Evolutionary conservation across 2,113 vertebrate species (phyloP), one percentile per base, ranked within the genome.

Genomic region (Syngnathus scovelli): DNA sequence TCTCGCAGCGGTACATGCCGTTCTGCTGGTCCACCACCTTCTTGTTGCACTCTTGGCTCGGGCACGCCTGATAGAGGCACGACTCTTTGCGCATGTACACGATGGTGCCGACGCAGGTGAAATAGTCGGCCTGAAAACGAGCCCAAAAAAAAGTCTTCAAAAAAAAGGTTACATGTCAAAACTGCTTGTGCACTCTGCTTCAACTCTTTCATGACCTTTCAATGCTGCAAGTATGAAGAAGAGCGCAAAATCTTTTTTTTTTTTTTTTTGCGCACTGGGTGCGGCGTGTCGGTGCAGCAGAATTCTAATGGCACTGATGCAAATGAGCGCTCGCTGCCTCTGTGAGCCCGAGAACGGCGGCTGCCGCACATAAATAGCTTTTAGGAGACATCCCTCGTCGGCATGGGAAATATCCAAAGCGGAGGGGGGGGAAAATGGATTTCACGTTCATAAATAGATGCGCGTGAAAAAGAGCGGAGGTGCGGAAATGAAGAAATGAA

Each of bases 11-110:
- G 75, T 89, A 99, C 69, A 97, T 92, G 27, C 96, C 96, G 0
- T 98, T 99, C 18, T 98, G 94, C 21, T 96, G 94, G 86, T 98
- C 96, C 18, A 99, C 88, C 90, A 99, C 94, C 83, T 99, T 99
- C 78, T 99, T 99, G 79, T 96, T 97, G 91, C 97, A 99, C 65
- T 98, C 95, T 72, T 92, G 93, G 74, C 90, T 93, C 10, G 93
- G 94, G 76, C 96, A 99, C 1, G 96, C 97, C 89, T 96, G 93
- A 90, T 99, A 99, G 82, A 99, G 89, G 70, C 92, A 98, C 85
- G 95, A 97, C 74, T 99, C 96, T 77, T 98, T 99, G 59, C 94
- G 92, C 81, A 99, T 90, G 85, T 93, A 97, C 56, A 98, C 92
- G 7, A 99, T 90, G 0, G 95, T 96, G 2, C 90, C 96, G 65